Base-by-base conservation (phyloP, 1,140 invertebrate genomes). In the Adoxophyes honmai region DNA sequence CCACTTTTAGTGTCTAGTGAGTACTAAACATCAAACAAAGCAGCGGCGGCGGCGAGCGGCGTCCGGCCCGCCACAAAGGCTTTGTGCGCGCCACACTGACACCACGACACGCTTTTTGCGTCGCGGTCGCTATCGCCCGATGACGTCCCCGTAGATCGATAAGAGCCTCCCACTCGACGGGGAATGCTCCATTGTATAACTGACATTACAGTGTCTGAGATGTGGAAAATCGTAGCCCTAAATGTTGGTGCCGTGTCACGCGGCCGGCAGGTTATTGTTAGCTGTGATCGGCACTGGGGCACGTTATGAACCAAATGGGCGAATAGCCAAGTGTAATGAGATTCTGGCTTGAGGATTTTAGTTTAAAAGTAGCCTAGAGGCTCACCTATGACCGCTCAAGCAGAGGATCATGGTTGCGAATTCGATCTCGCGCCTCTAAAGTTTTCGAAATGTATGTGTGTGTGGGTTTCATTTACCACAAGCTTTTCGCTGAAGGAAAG, bases 81-180 rank as follows among this genome's bases (percentile, higher is more conserved):
- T 75, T 84, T 84, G 78, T 85, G 65, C 59, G 75, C 73, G 81
- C 75, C 78, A 77, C 76, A 83, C 71, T 88, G 85, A 86, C 85
- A 77, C 76, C 83, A 71, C 86, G 85, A 86, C 85, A 88, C 82
- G 85, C 85, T 88, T 88, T 86, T 88, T 88, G 79, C 81, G 78
- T 81, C 69, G 65, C 70, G 51, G 68, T 68, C 68, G 82, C 78
- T 86, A 86, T 86, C 83, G 79, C 75, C 60, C 83, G 85, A 88
- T 88, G 83, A 88, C 85, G 83, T 82, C 70, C 81, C 74, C 68
- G 74, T 82, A 87, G 81, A 88, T 88, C 83, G 83, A 86, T 88
- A 88, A 88, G 82, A 85, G 78, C 70, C 77, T 78, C 73, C 69
- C 76, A 76, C 78, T 82, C 78, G 74, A 75, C 76, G 72, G 74